A percentile compares a stretch with the other conserved stretches of the same genome.
Evolutionary conservation across 2,888 invertebrate species (phyloP).

Genomic region (Seladonia tumulorum): DNA sequence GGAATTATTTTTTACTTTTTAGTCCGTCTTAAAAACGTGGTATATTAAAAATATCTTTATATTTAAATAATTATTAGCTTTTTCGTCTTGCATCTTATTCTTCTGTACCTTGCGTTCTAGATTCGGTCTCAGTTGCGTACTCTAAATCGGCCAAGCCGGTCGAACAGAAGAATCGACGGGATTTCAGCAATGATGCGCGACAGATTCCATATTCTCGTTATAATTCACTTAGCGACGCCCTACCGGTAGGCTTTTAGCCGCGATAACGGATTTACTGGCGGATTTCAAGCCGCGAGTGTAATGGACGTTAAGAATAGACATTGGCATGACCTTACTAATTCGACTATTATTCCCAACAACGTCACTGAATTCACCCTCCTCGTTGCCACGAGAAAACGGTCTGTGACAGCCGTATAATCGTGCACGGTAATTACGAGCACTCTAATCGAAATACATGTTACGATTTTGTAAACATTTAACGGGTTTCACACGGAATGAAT

Average conservation of each 20-base stretch:
- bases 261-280: conserved; percentile 61
- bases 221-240: conserved; percentile 58
- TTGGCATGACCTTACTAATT: conserved; percentile 51
- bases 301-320: conserved; percentile 63
- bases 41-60: too few species aligned
- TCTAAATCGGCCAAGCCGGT: not conserved
- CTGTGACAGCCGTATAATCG: not conserved
- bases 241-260: conserved; percentile 59
- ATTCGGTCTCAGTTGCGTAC: not conserved
- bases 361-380: not conserved
- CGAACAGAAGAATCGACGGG: conserved; percentile 8
- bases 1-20: too few species aligned
- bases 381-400: not conserved
- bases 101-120: not conserved
- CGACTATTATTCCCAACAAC: conserved; percentile 53
- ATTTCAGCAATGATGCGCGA: conserved; percentile 38
- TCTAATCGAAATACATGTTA: not conserved
- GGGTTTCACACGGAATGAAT: not conserved
- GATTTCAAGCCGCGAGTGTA: conserved; percentile 44
- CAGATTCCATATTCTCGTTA: conserved; percentile 50
- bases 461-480: not conserved
- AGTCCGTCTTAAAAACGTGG: too few species aligned
- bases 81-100: not conserved
- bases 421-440: not conserved
- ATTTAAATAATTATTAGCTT: too few species aligned